Conservation (phyloP, 2,888 invertebrate genomes). For the Gortyna flavago region DNA sequence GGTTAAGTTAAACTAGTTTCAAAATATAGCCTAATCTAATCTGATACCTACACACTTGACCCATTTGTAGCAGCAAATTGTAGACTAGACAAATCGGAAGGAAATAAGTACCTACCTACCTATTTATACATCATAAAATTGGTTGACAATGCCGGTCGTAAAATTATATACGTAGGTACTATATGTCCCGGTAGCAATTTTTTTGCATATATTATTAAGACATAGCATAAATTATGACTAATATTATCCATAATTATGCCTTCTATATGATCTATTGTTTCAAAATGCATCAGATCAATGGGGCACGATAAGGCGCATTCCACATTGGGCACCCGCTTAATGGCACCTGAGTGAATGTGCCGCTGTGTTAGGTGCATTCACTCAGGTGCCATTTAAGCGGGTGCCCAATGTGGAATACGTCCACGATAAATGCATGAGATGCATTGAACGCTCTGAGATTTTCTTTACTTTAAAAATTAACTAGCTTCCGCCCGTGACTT, state of each 20-base stretch:
- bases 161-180: slow-evolving; percentile 8
- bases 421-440: neutral
- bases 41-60: neutral
- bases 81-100: slow-evolving; percentile 48
- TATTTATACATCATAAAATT: slow-evolving; percentile 32
- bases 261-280: neutral
- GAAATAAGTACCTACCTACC: too few relatives aligned
- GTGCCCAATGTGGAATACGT: too few relatives aligned
- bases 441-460: neutral
- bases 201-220: neutral
- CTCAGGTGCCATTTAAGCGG: too few relatives aligned
- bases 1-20: slow-evolving; percentile 1
- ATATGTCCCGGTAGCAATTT: slow-evolving; percentile 24
- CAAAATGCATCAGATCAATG: slow-evolving; percentile 10
- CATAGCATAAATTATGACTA: too few relatives aligned
- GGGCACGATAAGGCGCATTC: too few relatives aligned
- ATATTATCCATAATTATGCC: too few relatives aligned
- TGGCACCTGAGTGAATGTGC: too few relatives aligned
- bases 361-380: too few relatives aligned
- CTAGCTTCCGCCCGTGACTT: too few relatives aligned
- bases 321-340: too few relatives aligned
- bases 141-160: slow-evolving; percentile 34
- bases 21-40: slow-evolving; percentile 12
- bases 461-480: neutral
- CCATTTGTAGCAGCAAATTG: neutral